phyloP scores from a whole-genome alignment of 2,888 invertebrate genomes.

The Hirtodrosophila trivittata region DNA sequence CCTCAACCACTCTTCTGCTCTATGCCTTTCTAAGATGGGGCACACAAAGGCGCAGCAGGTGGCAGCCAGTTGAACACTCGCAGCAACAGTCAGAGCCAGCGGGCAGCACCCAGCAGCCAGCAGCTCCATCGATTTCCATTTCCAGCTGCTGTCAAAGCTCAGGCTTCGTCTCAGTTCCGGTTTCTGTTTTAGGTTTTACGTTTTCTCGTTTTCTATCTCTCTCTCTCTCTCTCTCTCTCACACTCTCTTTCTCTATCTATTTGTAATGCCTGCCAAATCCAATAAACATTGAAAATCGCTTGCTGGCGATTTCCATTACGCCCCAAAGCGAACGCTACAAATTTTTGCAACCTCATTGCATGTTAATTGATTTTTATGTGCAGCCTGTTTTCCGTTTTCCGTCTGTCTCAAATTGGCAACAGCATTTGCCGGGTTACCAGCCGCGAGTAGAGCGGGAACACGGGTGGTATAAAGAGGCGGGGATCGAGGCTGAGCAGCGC shows the following conservation, averaged over 20 bases:
- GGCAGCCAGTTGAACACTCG: conserved; percentile 33
- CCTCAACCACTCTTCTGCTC: neutral
- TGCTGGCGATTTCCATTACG: conserved; percentile 56
- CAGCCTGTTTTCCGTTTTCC: conserved; percentile 25
- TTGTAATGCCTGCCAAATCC: conserved; percentile 64
- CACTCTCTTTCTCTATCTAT: conserved; percentile 9
- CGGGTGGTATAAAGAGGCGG: neutral
- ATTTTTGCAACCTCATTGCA: conserved; percentile 69
- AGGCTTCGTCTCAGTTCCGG: conserved; percentile 6
- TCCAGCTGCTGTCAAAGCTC: conserved; percentile 31
- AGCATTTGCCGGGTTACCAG: no score
- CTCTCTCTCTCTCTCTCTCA: neutral
- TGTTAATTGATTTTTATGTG: conserved; percentile 76
- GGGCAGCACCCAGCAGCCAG: conserved; percentile 25
- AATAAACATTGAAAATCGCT: conserved; percentile 67
- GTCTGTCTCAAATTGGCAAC: conserved; percentile 17
- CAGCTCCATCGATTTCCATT: conserved; percentile 62
- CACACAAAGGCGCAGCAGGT: conserved; percentile 73
- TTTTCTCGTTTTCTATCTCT: no score
- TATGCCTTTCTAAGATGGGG: conserved; percentile 4
- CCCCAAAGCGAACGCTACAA: conserved; percentile 34
- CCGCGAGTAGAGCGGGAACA: conserved; percentile 1
- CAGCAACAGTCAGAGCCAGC: neutral
- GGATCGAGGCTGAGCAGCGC: neutral
- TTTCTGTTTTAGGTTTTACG: neutral